Evolutionary conservation across 2,113 vertebrate species (phyloP).

Genomic region (Riparia riparia): DNA sequence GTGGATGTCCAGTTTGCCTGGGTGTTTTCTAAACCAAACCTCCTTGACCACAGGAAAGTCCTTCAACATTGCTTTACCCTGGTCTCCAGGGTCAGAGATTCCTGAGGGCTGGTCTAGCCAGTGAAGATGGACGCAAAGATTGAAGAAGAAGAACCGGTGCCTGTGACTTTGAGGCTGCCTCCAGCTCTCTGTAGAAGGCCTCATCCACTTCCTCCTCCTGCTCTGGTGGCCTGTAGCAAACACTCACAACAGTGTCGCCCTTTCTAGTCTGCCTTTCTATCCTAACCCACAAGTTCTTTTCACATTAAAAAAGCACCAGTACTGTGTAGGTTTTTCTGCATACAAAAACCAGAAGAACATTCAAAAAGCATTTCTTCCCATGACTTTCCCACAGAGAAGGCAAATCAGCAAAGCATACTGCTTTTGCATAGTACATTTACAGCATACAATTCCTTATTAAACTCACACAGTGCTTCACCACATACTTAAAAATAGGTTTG

Average conservation of each 20-base stretch:
- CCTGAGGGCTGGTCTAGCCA: not conserved
- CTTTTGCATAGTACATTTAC: not conserved
- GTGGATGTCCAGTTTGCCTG: not conserved
- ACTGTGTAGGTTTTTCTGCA: not conserved
- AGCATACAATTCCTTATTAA: not conserved
- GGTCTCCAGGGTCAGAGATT: not conserved
- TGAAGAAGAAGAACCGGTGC: not conserved
- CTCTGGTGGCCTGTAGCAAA: not conserved
- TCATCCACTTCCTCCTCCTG: not conserved
- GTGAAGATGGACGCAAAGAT: not conserved
- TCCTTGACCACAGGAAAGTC: not conserved
- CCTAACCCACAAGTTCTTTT: not conserved
- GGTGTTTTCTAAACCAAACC: not conserved
- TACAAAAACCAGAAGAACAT: not conserved
- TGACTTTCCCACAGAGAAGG: not conserved
- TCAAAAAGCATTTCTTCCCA: not conserved
- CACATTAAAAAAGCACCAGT: rapidly evolving
- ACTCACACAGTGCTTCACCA: not conserved
- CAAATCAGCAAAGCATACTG: not conserved
- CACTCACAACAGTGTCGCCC: not conserved
- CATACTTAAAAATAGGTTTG: not conserved
- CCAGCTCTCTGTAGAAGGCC: not conserved
- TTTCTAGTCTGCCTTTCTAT: not conserved
- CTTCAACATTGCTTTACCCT: not conserved
- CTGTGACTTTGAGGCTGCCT: not conserved